These are phyloP conservation scores for Istiophorus platypterus DNA, from an alignment of 2,113 vertebrate genomes.

Conservation along the genomic window DNA sequence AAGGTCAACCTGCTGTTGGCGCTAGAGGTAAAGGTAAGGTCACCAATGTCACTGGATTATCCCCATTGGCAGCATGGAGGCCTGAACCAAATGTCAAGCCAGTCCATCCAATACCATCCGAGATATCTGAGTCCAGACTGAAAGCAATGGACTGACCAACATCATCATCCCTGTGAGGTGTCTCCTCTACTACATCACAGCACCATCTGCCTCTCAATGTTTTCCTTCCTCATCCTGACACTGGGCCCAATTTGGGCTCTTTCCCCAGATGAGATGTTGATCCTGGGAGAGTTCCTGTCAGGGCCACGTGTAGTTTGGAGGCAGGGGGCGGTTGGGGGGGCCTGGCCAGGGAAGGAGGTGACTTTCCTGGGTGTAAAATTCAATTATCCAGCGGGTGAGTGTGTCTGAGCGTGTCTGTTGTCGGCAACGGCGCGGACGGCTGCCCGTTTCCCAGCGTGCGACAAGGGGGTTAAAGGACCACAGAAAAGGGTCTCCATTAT, in stretches of 20 bases:
- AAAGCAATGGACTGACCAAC: background rate
- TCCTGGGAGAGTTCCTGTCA: conserved; percentile 89
- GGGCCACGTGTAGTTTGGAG: conserved; percentile 85
- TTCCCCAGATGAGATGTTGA: conserved; percentile 47
- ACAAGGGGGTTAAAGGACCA: conserved; percentile 94
- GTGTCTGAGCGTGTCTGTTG: conserved; percentile 82
- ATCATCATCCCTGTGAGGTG: background rate
- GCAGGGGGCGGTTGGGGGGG: too few relatives aligned
- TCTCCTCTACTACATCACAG: background rate
- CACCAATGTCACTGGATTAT: too few relatives aligned
- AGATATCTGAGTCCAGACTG: background rate
- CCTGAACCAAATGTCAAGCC: too few relatives aligned
- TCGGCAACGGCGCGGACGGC: conserved; percentile 79
- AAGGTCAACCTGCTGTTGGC: too few relatives aligned
- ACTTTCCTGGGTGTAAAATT: conserved; percentile 84
- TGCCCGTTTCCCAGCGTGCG: conserved; percentile 88
- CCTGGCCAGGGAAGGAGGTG: conserved; percentile 37
- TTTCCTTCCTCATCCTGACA: background rate
- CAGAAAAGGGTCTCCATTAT: conserved; percentile 95
- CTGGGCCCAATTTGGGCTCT: background rate
- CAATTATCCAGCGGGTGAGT: conserved; percentile 81
- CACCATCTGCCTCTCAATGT: background rate
- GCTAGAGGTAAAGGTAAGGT: too few relatives aligned
- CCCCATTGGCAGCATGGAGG: too few relatives aligned
- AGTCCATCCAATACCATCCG: too few relatives aligned